These are phyloP conservation scores for Bombus breviceps DNA, from an alignment of 1,140 invertebrate genomes.

Conservation along the genomic window DNA sequence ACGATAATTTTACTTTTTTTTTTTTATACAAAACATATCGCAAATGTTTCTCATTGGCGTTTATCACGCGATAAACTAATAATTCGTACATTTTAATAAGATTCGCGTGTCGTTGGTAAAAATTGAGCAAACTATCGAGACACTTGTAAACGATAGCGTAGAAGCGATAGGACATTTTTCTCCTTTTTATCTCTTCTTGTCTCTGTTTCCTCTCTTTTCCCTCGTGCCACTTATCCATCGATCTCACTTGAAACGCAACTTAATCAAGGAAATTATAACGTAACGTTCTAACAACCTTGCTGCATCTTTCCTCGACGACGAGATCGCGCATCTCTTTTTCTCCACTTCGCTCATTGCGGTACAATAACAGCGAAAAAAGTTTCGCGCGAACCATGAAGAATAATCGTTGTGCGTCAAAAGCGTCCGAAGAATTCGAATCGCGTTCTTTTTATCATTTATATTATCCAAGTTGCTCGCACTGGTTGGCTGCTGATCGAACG, in stretches of 20 bases:
- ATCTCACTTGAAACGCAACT: not conserved
- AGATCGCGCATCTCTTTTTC: not conserved
- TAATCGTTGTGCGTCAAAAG: not conserved
- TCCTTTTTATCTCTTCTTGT: not conserved
- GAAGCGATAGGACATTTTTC: not conserved
- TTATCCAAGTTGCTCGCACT: too few species aligned
- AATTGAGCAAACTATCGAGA: too few species aligned
- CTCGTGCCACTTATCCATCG: not conserved
- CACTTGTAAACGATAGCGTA: too few species aligned
- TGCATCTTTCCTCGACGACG: not conserved
- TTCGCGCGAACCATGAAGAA: not conserved
- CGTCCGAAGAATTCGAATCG: slow-evolving; percentile 10
- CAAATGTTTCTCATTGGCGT: too few species aligned
- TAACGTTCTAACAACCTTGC: not conserved
- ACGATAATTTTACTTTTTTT: not conserved
- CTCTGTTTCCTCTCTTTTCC: not conserved
- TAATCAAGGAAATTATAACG: slow-evolving; percentile 4
- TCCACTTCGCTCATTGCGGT: too few species aligned
- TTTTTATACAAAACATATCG: too few species aligned
- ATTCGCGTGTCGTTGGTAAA: too few species aligned
- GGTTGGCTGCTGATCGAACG: too few species aligned
- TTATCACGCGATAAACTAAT: too few species aligned
- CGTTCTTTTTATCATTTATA: not conserved
- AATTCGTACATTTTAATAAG: too few species aligned
- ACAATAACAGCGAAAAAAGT: not conserved